These are phyloP conservation scores for Chelonus insularis DNA, from an alignment of 1,140 invertebrate genomes.

Conservation along the genomic window DNA sequence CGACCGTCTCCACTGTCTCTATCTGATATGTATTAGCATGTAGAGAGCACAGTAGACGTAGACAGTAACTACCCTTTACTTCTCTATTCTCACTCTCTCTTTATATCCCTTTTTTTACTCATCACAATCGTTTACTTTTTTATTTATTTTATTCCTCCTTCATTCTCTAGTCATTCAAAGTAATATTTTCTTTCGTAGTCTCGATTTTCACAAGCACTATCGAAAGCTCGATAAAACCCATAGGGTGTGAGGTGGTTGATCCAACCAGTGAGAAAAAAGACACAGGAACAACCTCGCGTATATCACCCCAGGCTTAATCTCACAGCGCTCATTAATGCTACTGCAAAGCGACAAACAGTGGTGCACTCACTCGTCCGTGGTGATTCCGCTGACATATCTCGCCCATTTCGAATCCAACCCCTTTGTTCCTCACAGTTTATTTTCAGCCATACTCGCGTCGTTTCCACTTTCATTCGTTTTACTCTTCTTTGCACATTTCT, in stretches of 20 bases:
- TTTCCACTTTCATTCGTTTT: not conserved
- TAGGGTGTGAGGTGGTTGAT: constrained; percentile 32
- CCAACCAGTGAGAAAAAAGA: constrained; percentile 25
- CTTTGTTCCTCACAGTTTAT: not conserved
- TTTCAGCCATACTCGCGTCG: not conserved
- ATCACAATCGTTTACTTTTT: not conserved
- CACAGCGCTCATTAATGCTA: constrained; percentile 49
- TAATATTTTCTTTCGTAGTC: not conserved
- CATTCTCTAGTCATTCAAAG: not conserved
- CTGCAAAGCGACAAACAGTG: constrained; percentile 46
- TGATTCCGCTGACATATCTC: constrained; percentile 46
- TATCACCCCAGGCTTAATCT: constrained; percentile 54
- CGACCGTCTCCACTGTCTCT: too few species aligned
- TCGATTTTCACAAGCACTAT: not conserved
- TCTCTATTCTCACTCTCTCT: not conserved
- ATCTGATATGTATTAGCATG: not conserved
- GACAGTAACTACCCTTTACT: not conserved
- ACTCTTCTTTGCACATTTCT: not conserved
- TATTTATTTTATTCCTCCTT: not conserved
- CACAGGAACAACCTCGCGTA: constrained; percentile 36
- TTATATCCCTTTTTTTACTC: not conserved
- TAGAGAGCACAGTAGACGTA: not conserved
- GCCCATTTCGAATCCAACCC: constrained; percentile 21
- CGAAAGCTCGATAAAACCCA: not conserved
- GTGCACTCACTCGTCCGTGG: constrained; percentile 30